A percentile compares a stretch with the other conserved stretches of the same genome.
Conservation (phyloP, 2,888 invertebrate species). For the Heliconius ismenius region DNA sequence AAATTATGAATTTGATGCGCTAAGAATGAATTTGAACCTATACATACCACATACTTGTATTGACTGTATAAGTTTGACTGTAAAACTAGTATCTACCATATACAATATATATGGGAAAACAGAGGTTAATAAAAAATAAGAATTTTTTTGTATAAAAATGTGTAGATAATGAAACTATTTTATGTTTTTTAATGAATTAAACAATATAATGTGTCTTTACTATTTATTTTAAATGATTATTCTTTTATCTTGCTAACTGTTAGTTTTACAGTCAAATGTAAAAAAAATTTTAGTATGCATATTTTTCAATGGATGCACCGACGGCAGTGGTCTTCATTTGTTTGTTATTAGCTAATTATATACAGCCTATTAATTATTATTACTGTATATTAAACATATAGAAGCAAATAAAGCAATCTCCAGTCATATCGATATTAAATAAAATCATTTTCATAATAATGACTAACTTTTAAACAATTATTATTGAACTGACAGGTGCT, state of each 20-base stretch:
- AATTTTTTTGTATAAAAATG: slow-evolving; percentile 11
- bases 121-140: not conserved
- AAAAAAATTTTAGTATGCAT: slow-evolving; percentile 5
- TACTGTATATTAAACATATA: not conserved
- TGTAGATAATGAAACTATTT: slow-evolving; percentile 13
- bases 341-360: slow-evolving; percentile 28
- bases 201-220: not conserved
- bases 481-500: not conserved
- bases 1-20: not conserved
- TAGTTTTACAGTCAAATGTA: slow-evolving; percentile 15
- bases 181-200: slow-evolving; percentile 13
- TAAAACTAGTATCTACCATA: slow-evolving; percentile 6
- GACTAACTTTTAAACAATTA: not conserved
- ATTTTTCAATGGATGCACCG: slow-evolving; percentile 26
- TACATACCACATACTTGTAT: not conserved
- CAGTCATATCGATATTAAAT: not conserved
- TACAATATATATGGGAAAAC: not conserved
- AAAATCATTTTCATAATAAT: not conserved
- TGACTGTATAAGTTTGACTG: slow-evolving; percentile 21
- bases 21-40: not conserved
- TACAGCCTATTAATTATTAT: slow-evolving; percentile 21
- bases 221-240: slow-evolving; percentile 7
- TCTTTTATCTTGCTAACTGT: not conserved
- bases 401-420: slow-evolving; percentile 2
- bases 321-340: slow-evolving; percentile 32